Evolutionary conservation across 2,797 vertebrate genomes (phyloP), one percentile per base, ranked within the genome.

Genomic region (Cirrhinus mrigala): DNA sequence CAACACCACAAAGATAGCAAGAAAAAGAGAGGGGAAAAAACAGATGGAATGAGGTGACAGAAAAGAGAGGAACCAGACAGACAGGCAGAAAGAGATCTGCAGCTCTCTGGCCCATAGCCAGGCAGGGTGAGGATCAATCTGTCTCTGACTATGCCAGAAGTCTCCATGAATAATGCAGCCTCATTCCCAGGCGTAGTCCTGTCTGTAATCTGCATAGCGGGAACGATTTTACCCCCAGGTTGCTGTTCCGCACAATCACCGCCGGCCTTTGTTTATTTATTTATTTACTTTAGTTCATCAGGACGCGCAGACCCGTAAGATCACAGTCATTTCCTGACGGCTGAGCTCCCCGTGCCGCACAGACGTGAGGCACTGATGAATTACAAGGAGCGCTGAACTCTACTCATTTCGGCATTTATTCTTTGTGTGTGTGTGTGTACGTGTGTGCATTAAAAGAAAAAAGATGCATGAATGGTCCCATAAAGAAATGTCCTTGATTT

Each of bases 111-210:
- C 83, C 87, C 46, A 9, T 60, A 77, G 85, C 81, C 81, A 84
- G 79, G 50, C 52, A 78, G 64, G 85, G 37, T 79, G 79, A 89
- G 87, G 66, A 87, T 89, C 81, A 79, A 81, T 89, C 86, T 89
- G 84, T 79, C 70, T 78, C 15, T 24, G 84, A 74, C 69, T 82
- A 29, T 18, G 22, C 46, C 60, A 73, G 62, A 27, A 86, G 71
- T 80, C 73, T 70, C 81, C 81, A 90, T 90, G 88, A 90, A 90
- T 90, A 91, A 90, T 88, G 82, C 66, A 85, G 69, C 44, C 85
- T 88, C 74, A 54, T 87, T 81, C 82, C 83, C 75, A 52, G 79
- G 20, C n/a, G 37, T 37, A 79, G 70, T 79, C 87, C 52, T 71
- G 73, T 62, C 76, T 83, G 69, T 79, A 82, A 90, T 90, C 81